Base-by-base conservation (phyloP, 2,113 vertebrate species). In the Xiphias gladius region DNA sequence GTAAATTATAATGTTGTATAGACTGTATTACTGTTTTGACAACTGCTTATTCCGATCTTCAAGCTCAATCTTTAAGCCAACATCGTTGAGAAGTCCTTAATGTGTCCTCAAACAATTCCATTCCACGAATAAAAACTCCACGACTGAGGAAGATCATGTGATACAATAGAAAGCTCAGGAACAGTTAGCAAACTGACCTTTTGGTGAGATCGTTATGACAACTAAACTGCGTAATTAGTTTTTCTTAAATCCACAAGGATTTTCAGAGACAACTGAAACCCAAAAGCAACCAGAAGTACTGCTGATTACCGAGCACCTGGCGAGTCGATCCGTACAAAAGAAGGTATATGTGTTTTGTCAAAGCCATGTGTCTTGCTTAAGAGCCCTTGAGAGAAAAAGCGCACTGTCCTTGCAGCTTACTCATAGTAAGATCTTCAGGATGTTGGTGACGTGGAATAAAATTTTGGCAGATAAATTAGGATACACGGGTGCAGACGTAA, bases 371-470 rank as follows among this genome's bases (percentile, higher is more conserved):
- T 71, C 39, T 41, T 62, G 24, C 48, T 19, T 28, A 24, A 84
- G 41, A 79, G 71, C 70, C 43, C 57, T 61, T 13, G 11, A 68
- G 62, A 80, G 48, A 85, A 67, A 30, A 83, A 73, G 39, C 48
- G 28, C 22, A 61, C 54, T 63, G 65, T 80, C 72, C 74, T 79
- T 68, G 61, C 67, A 61, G 59, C 66, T 26, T 12, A 16, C 7
- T 54, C 19, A 26, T 8, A 10, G 1, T 28, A 6, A 55, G 32
- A 58, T 72, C 17, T 30, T n/a, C 46, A 14, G 32, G 41, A 50
- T 58, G 52, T 32, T 22, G 30, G 66, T 16, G 17, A 70, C 26
- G 11, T 41, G 63, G 57, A 70, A 64, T 30, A 59, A 52, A 79
- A 79, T 58, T 6, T 43, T 28, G 64, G 24, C 24, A 35, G 20